Evolutionary conservation across 2,113 vertebrate species (phyloP), one percentile per base, ranked within the genome.

Genomic region (Paracanthobrama guichenoti): DNA sequence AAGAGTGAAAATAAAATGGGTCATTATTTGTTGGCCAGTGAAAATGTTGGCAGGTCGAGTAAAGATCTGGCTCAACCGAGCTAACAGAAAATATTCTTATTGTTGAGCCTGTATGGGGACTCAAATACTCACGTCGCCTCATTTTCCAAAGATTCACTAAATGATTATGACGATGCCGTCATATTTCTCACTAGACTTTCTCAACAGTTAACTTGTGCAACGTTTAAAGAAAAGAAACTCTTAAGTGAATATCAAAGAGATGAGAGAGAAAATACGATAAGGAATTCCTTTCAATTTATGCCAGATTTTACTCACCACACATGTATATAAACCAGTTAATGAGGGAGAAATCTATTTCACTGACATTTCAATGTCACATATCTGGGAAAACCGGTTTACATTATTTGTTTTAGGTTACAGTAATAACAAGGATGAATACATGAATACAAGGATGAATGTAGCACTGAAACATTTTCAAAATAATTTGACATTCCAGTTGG

Each of bases 281-380:
- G 28, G 9, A 35, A 76, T 35, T 57, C 28, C 18, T 57, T 76
- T 57, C 35, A 31, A 57, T 2, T 0, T 57, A 20, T 35, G 50
- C 74, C 16, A 57, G 50, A 53, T 76, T 55, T 76, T 46, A 48
- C 71, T 22, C 66, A 42, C 18, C 69, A 72, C 69, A 73, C n/a
- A 6, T 73, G 6, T 14, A 44, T 46, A 20, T 55, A 24, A 24
- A 73, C n/a, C 12, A 26, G n/a, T 6, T 73, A 73, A 48, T 26
- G 71, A 48, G 3, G 22, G 4, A 22, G 12, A 16, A 48, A 57
- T 10, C 5, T 24, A 42, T 72, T 46, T 35, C 66, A 20, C 9
- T 69, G 31, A 39, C 31, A 39, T 46, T 72, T 72, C 39, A 48
- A 48, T 26, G 22, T 24, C 71, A 16, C 13, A 26, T n/a, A 24